Conservation (phyloP, 1,140 invertebrate species). For the Heliconius eleuchia region DNA sequence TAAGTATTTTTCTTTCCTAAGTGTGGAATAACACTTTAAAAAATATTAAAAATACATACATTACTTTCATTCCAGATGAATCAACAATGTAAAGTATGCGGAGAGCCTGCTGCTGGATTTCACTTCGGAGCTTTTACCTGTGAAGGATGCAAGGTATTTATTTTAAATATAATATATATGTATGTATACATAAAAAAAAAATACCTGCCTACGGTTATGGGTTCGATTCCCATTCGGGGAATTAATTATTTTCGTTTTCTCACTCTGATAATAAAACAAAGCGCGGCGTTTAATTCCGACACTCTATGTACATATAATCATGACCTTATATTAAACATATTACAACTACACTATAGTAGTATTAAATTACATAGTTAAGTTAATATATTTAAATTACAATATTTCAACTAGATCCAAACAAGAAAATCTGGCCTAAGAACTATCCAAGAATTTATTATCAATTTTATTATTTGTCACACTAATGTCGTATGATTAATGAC, state of each 20-base stretch:
- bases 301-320: too few relatives aligned
- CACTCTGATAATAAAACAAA: too few relatives aligned
- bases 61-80: conserved; percentile 87
- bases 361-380: not conserved
- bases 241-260: too few relatives aligned
- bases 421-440: conserved; percentile 23
- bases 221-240: too few relatives aligned
- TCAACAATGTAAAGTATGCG: conserved; percentile 96
- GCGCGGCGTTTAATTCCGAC: too few relatives aligned
- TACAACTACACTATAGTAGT: not conserved
- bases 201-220: too few relatives aligned
- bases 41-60: too few relatives aligned
- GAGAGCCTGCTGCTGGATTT: conserved; percentile 97
- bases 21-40: too few relatives aligned
- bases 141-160: conserved; percentile 96
- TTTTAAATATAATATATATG: not conserved
- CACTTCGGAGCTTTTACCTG: conserved; percentile 98
- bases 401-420: conserved; percentile 18
- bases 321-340: too few relatives aligned
- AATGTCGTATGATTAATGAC: conserved; percentile 59
- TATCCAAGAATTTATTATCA: conserved; percentile 45
- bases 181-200: not conserved
- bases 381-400: conserved; percentile 11
- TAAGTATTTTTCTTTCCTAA: too few relatives aligned
- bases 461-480: conserved; percentile 52